phyloP scores from a whole-genome alignment of 2,113 vertebrate genomes.

The Sula dactylatra region DNA sequence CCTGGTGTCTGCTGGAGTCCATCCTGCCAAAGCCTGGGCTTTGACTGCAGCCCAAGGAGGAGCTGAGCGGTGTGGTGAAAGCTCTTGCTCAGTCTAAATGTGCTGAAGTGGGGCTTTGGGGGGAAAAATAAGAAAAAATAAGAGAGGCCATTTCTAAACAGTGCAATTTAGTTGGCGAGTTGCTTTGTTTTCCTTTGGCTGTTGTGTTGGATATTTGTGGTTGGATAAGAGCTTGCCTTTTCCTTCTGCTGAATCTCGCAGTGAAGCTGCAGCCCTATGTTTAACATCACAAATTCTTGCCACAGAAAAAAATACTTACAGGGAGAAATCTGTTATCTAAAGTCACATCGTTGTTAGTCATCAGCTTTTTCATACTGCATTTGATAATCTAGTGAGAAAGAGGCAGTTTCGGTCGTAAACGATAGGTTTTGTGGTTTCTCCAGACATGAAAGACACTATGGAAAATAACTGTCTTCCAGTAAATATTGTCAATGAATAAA shows the following conservation, averaged over 20 bases:
- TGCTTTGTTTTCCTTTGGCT: slow-evolving; percentile 54
- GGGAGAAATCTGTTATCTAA: slow-evolving; percentile 7
- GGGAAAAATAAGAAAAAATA: too few relatives aligned
- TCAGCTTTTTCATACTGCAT: background rate
- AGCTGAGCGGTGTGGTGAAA: background rate
- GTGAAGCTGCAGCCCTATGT: background rate
- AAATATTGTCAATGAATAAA: background rate
- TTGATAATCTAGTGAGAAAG: slow-evolving; percentile 34
- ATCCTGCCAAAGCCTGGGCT: background rate
- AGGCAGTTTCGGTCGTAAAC: background rate
- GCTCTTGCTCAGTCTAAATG: background rate
- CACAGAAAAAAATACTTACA: background rate
- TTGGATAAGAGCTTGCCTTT: background rate
- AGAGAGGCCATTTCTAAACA: background rate
- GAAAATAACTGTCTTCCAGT: slow-evolving; percentile 38
- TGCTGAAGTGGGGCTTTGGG: background rate
- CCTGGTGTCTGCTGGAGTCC: background rate
- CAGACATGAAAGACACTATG: slow-evolving; percentile 1
- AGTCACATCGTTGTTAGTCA: slow-evolving; percentile 49
- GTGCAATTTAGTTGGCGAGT: background rate
- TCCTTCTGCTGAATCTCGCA: slow-evolving; percentile 1
- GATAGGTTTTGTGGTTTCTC: slow-evolving; percentile 25
- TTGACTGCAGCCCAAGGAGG: background rate
- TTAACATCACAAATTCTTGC: background rate
- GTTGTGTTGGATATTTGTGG: slow-evolving; percentile 49